Base-by-base conservation (phyloP, 2,888 invertebrate genomes). In the Platerodrilus igneus region DNA sequence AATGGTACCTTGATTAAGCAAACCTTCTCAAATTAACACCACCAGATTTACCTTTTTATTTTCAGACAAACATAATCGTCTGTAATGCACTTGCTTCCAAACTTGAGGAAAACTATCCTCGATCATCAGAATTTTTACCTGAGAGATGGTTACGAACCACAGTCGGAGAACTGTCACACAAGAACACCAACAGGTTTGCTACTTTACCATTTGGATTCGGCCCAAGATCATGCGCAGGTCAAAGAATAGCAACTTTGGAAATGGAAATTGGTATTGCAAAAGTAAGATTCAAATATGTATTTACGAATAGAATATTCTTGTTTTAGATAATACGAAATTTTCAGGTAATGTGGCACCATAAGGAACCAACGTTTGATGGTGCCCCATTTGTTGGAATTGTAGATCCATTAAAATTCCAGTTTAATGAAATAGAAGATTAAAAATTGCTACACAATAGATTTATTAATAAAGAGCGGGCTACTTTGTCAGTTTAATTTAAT, bases 181-280 rank as follows among this genome's bases (percentile, higher is more conserved):
- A 57, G 41, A 55, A 50, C 27, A 42, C 37, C 10, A 74, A 77
- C 60, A 77, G 79, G 0, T 81, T 81, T 64, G 70, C 74, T 0
- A 74, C 72, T 27, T 62, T 80, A 39, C 83, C 83, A 0, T 84
- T 84, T 57, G 83, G 83, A 1, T 78, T 77, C 53, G 84, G 83
- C 0, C 72, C 79, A 0, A 73, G 83, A 30, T 74, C 75, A 46
- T 84, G 84, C 55, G 74, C 82, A 40, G 86, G 86, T 3, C 72
- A 79, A 57, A 68, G 86, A 53, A 75, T 87, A 47, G 85, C 84
- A 0, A 82, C 83, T 53, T 65, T 86, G 47, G 85, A 64, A 47
- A 28, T 63, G 34, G 60, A 64, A 53, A 45, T 60, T 6, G 52
- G 53, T 14, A 11, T 57, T 29, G 35, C 56, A 3, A 62, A 60